Evolutionary conservation across 1,140 invertebrate species (phyloP), one percentile per base, ranked within the genome.

Genomic region (Tribolium castaneum): DNA sequence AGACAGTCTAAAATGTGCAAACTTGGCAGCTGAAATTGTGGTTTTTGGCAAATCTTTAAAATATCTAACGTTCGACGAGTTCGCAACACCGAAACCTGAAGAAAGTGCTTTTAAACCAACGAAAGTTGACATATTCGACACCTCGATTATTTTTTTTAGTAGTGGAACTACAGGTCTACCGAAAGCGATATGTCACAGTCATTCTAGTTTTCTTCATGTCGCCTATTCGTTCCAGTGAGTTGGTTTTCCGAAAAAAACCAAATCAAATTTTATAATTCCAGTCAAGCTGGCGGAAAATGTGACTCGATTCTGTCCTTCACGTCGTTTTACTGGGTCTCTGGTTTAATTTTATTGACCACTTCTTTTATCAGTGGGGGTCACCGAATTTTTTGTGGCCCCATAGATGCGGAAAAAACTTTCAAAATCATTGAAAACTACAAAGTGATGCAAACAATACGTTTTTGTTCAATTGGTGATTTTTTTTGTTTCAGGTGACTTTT

Each of bases 91-190:
- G 10, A 34, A 72, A 16, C 34, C 78, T 19, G 70, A 80, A 1
- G 84, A 83, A 79, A 73, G 81, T 34, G 25, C 52, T 6, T 86
- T 85, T 56, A 56, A 71, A 70, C 85, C 85, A 25, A 45, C 51
- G 6, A 71, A 34, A 16, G 77, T 83, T 3, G 49, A 79, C 2
- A 30, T 81, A 10, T 9, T 75, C 12, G 81, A 85, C 35, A 87
- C 83, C 0, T 84, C 83, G 3, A 45, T 84, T 0, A 84, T 90
- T 7, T 50, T 89, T 7, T 89, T 85, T 73, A 90, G 93, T 0
- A 94, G 92, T 81, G 94, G 94, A 3, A 94, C 93, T 1, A 94
- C 93, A 45, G 93, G 93, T 39, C 85, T 91, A 35, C 93, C 94
- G 0, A 95, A 95, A 86, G 93, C 93, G 7, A 93, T 93, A 0